These are phyloP conservation scores for Cryptus armator DNA, from an alignment of 2,888 invertebrate genomes.

Conservation along the genomic window DNA sequence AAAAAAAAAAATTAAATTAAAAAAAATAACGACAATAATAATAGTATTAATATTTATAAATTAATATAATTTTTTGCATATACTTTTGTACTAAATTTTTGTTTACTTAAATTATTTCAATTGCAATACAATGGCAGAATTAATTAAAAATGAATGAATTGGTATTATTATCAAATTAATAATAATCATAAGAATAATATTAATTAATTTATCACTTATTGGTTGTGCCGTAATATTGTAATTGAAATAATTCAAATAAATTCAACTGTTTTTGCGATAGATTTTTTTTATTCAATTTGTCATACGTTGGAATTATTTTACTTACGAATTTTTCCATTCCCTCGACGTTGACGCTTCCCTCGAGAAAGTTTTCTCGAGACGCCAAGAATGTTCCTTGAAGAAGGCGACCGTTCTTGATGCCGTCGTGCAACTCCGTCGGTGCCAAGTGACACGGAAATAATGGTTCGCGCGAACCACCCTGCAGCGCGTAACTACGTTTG, in stretches of 20 bases:
- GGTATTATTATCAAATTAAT: too few relatives aligned
- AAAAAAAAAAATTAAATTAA: not conserved
- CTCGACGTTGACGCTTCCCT: constrained; percentile 94
- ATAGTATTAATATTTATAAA: not conserved
- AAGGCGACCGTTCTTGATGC: constrained; percentile 91
- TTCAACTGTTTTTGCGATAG: too few relatives aligned
- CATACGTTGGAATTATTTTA: constrained; percentile 57
- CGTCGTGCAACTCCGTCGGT: constrained; percentile 91
- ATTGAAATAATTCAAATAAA: too few relatives aligned
- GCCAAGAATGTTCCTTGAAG: constrained; percentile 94
- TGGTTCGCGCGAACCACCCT: constrained; percentile 87
- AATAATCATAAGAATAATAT: too few relatives aligned
- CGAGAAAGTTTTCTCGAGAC: constrained; percentile 97
- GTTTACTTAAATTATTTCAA: too few relatives aligned
- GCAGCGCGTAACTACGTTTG: constrained; percentile 88
- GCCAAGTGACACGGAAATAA: constrained; percentile 95
- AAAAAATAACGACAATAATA: not conserved
- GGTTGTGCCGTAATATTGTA: too few relatives aligned
- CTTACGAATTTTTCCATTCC: constrained; percentile 92
- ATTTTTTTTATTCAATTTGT: too few relatives aligned
- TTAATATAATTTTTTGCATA: not conserved
- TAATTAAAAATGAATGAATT: too few relatives aligned
- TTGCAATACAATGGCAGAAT: too few relatives aligned
- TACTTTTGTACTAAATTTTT: too few relatives aligned
- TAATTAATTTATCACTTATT: too few relatives aligned